Conservation (phyloP, 2,113 vertebrate species). For the Brachypodius melanocephalos region DNA sequence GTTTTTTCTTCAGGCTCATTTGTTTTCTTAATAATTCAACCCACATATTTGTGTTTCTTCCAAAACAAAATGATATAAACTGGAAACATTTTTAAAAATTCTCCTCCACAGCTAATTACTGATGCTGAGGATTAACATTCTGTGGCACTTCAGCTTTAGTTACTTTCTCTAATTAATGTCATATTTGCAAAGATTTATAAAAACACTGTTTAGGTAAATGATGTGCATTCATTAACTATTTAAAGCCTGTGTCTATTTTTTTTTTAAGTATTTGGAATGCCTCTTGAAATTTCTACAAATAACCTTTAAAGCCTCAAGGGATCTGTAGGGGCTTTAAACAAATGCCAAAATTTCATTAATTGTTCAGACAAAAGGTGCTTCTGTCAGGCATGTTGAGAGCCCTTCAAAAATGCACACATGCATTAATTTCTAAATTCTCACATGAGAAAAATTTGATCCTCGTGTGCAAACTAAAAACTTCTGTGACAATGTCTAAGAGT, state of each 20-base stretch:
- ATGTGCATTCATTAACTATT: slow-evolving; percentile 51
- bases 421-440: background rate
- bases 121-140: slow-evolving; percentile 62
- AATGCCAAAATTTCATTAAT: background rate
- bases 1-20: background rate
- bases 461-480: accelerated
- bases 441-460: background rate
- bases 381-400: background rate
- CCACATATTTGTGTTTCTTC: slow-evolving; percentile 36
- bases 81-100: slow-evolving; percentile 48
- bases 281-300: background rate
- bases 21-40: slow-evolving; percentile 43
- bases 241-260: background rate
- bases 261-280: background rate
- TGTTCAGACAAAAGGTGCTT: background rate
- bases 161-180: slow-evolving; percentile 67
- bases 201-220: slow-evolving; percentile 63
- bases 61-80: slow-evolving; percentile 46
- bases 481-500: background rate
- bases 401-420: background rate
- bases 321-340: background rate
- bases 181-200: slow-evolving; percentile 64
- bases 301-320: background rate
- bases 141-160: slow-evolving; percentile 59
- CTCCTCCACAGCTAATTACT: slow-evolving; percentile 52